These are phyloP conservation scores for Selene dorsalis DNA, from an alignment of 2,797 vertebrate genomes.

Conservation along the genomic window DNA sequence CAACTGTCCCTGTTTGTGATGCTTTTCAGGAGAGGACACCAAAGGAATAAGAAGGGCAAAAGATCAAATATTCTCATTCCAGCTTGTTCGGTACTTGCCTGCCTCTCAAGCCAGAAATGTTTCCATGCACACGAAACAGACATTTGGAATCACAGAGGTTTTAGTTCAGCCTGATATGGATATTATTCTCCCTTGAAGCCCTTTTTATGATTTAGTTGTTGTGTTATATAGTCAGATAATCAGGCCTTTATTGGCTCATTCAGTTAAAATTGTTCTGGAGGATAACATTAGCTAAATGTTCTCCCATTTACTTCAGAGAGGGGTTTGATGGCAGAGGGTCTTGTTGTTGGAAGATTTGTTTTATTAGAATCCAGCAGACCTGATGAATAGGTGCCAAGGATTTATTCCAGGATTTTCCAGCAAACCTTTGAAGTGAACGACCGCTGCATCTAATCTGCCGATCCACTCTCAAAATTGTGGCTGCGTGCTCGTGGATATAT, in stretches of 20 bases:
- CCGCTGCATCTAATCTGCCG: conserved; percentile 56
- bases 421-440: conserved; percentile 67
- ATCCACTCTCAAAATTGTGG: conserved; percentile 56
- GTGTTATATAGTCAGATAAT: conserved; percentile 26
- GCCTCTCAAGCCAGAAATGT: background rate
- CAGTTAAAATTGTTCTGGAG: conserved; percentile 42
- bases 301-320: conserved; percentile 16
- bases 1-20: background rate
- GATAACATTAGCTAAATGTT: conserved; percentile 40
- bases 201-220: conserved; percentile 37
- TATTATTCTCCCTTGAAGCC: background rate
- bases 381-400: conserved; percentile 53
- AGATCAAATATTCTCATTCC: conserved; percentile 20
- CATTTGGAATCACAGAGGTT: conserved; percentile 19
- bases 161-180: conserved; percentile 1
- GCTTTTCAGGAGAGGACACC: conserved; percentile 6
- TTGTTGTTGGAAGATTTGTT: conserved; percentile 57
- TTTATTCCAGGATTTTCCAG: conserved; percentile 65
- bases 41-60: background rate
- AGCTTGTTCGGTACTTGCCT: background rate
- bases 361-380: conserved; percentile 32
- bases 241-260: conserved; percentile 23
- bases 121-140: conserved; percentile 8
- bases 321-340: conserved; percentile 9
- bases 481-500: conserved; percentile 52